Evolutionary conservation across 1,140 invertebrate species (phyloP), one percentile per base, ranked within the genome.

Genomic region (Drosophila bocqueti): DNA sequence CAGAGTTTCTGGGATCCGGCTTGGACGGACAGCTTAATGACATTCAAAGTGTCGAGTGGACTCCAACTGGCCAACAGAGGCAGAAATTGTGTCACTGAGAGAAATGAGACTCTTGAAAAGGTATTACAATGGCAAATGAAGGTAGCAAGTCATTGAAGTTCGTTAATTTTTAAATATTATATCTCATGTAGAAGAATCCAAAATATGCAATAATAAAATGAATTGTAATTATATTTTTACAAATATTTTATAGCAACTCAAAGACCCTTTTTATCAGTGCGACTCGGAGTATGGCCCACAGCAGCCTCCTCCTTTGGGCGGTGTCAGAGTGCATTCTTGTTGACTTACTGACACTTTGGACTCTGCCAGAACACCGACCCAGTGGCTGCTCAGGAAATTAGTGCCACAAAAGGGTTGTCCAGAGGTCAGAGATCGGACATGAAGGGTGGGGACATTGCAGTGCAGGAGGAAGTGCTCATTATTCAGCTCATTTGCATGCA

Each of bases 291-390:
- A 61, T 26, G 18, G 16, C 40, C 55, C 45, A 62, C 52, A 65
- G 45, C 58, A 65, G 42, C 49, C 52, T 73, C 42, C 43, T 58
- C 43, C 64, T 73, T 76, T 50, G 61, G 74, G 66, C 82, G 58
- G 62, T 85, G 78, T 78, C 83, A 72, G 69, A 85, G 83, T 86
- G 84, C 83, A 87, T 87, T 87, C 84, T 83, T 87, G 84, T 87
- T 87, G 84, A 87, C 84, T 87, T 87, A 87, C 84, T 87, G 84
- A 89, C 84, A 87, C 84, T 84, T 90, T 89, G 81, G 67, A 84
- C 84, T 78, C 66, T 81, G 72, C 11, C 55, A 71, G 67, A 40
- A 47, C 54, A 40, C 40, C 40, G 31, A 31, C 26, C 26, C n/a
- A 47, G 31, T 68, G 75, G 38, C 50, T 65, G 63, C 69, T 69